These are phyloP conservation scores for Drosophila repletoides DNA, from an alignment of 1,140 invertebrate species.

Conservation along the genomic window DNA sequence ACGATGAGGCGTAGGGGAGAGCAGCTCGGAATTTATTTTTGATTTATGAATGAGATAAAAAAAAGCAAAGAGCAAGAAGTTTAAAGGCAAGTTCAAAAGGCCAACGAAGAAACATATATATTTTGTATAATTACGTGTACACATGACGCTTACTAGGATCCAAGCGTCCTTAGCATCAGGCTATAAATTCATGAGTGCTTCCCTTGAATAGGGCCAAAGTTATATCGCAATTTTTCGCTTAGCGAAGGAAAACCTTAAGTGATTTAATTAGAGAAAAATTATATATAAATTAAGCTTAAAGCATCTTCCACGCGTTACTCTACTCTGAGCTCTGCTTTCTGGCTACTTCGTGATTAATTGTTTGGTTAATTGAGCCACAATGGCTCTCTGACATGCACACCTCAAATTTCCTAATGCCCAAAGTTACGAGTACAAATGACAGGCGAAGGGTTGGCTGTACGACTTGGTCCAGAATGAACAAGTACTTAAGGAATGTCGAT, in stretches of 20 bases:
- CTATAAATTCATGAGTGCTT: no score
- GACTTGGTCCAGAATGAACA: no score
- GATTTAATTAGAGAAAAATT: constrained; percentile 45
- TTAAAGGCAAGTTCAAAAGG: constrained; percentile 13
- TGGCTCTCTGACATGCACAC: constrained; percentile 21
- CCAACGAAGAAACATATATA: constrained; percentile 22
- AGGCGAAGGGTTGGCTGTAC: no score
- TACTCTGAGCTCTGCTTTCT: background rate
- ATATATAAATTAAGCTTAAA: constrained; percentile 42
- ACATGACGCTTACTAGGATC: background rate
- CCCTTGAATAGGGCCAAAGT: no score
- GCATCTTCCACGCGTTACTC: background rate
- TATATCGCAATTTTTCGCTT: background rate
- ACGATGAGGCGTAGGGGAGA: background rate
- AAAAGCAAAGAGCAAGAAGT: constrained; percentile 16
- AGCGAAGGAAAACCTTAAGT: background rate
- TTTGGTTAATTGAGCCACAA: constrained; percentile 55
- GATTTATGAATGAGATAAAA: constrained; percentile 49
- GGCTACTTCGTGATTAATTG: constrained; percentile 55
- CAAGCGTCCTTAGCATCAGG: no score
- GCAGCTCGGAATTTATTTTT: no score
- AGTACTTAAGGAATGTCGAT: no score
- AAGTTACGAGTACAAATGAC: background rate
- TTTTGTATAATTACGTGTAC: constrained; percentile 31
- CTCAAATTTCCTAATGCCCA: constrained; percentile 15